A percentile compares a stretch with the other conserved stretches of the same genome.
These are phyloP conservation scores for Spilosoma lubricipeda DNA, from an alignment of 2,888 invertebrate species.

Conservation along the genomic window DNA sequence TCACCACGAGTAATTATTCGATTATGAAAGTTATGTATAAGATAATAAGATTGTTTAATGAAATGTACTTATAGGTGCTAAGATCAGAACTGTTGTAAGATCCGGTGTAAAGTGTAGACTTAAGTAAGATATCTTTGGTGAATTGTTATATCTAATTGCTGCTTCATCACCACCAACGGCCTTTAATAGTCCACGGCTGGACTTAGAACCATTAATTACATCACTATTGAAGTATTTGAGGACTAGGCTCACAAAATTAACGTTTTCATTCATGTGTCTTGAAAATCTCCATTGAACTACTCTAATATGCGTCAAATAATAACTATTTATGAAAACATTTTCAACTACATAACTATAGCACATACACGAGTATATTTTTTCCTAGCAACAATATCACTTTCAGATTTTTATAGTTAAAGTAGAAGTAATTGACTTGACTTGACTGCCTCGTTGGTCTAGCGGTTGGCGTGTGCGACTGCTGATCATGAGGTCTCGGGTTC, in stretches of 20 bases:
- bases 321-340: neutral
- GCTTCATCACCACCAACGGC: neutral
- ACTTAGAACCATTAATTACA: neutral
- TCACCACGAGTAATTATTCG: conserved; percentile 41
- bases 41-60: neutral
- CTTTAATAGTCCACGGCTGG: no score
- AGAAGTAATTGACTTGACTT: no score
- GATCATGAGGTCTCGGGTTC: no score
- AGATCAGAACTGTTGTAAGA: neutral
- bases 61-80: neutral
- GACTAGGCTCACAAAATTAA: neutral
- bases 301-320: neutral
- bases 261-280: no score
- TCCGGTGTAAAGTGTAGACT: neutral
- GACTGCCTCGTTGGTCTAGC: no score
- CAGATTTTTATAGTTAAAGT: neutral
- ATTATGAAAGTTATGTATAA: conserved; percentile 31
- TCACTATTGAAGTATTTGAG: neutral
- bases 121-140: neutral
- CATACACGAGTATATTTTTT: neutral
- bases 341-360: neutral
- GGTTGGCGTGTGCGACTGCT: no score
- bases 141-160: neutral
- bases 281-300: no score
- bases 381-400: neutral